Evolutionary conservation across 2,113 vertebrate species (phyloP).

Genomic region (Amblyopsis rosae): DNA sequence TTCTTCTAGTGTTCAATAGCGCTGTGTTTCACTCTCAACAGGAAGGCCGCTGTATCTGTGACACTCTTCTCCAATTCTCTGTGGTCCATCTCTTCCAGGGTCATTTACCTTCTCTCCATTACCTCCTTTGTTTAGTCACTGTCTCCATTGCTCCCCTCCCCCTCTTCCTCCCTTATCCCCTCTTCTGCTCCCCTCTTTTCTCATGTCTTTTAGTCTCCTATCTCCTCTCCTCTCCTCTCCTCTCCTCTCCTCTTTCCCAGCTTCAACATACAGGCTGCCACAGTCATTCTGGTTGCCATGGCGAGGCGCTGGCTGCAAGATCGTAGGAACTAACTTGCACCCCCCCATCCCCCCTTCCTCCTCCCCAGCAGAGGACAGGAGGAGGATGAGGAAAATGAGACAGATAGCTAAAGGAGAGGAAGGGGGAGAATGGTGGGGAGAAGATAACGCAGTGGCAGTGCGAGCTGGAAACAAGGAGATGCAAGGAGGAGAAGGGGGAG

Average conservation of each 20-base stretch:
- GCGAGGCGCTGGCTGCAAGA: conserved; percentile 61
- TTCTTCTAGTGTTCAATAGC: conserved; percentile 55
- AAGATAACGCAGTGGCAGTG: conserved; percentile 12
- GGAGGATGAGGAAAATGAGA: conserved; percentile 1
- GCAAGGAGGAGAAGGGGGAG: conserved; percentile 1
- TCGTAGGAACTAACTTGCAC: conserved; percentile 17
- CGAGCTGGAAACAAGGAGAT: conserved; percentile 14
- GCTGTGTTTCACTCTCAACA: conserved; percentile 40
- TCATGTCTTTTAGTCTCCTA: not conserved
- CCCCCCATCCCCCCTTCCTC: not conserved
- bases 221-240: conserved; percentile 1
- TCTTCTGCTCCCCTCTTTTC: not conserved
- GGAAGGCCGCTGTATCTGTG: conserved; percentile 35
- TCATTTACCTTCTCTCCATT: not conserved
- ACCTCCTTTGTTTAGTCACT: conserved; percentile 4
- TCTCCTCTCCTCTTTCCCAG: conserved; percentile 9
- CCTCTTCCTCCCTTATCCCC: not conserved
- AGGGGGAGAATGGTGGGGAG: too few species aligned
- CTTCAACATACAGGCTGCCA: conserved; percentile 32
- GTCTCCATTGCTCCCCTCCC: conserved; percentile 2
- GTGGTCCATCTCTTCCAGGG: conserved; percentile 5
- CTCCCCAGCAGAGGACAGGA: conserved; percentile 12
- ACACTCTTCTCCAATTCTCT: conserved; percentile 9
- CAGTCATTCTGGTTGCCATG: conserved; percentile 67
- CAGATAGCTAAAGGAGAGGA: too few species aligned